These are phyloP conservation scores for Nesidiocoris tenuis DNA, from an alignment of 2,888 invertebrate species.

Conservation along the genomic window DNA sequence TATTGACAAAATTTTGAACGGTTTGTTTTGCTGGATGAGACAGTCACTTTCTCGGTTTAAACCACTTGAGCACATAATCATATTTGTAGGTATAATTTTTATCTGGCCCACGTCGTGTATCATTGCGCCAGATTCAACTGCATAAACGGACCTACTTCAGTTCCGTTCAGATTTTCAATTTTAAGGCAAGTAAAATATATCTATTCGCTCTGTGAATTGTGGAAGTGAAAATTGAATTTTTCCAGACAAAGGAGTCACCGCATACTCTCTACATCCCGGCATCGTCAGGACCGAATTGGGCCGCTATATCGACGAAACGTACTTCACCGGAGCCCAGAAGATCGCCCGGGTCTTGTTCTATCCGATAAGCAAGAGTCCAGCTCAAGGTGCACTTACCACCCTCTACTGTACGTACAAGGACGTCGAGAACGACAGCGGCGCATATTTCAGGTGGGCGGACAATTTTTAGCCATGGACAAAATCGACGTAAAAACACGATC, in stretches of 20 bases:
- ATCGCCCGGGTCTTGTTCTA: constrained; percentile 53
- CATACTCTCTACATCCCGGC: constrained; percentile 73
- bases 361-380: constrained; percentile 54
- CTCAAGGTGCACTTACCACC: constrained; percentile 72
- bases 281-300: constrained; percentile 73
- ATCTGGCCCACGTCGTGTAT: no score
- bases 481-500: background rate
- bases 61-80: no score
- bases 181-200: background rate
- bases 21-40: no score
- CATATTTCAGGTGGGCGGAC: constrained; percentile 51
- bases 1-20: background rate
- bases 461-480: background rate
- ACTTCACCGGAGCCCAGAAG: constrained; percentile 58
- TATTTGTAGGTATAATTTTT: no score
- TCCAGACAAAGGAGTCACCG: constrained; percentile 59
- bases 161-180: no score
- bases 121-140: no score
- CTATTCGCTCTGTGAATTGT: background rate
- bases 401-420: constrained; percentile 71
- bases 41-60: no score
- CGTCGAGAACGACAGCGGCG: constrained; percentile 53
- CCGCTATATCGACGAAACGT: constrained; percentile 62
- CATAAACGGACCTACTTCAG: no score
- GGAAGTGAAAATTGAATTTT: no score